Percentiles rank a stretch among this genome's conserved stretches.
phyloP scores from a whole-genome alignment of 2,888 invertebrate species.

The Pristionchus fissidentatus region DNA sequence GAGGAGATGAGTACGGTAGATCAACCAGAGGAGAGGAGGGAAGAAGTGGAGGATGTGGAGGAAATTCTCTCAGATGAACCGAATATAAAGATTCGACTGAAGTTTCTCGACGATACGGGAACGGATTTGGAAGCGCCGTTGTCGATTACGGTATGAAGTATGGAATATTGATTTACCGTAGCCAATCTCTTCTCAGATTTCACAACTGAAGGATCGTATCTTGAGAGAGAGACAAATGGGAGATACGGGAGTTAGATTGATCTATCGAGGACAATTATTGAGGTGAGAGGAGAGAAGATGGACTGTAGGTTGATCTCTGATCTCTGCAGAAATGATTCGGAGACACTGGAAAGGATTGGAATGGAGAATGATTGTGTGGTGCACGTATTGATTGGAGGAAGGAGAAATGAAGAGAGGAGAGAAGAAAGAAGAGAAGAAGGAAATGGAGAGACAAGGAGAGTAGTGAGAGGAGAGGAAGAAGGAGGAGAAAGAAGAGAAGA shows the following conservation, averaged over 20 bases:
- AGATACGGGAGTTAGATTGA: background rate
- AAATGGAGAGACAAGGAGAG: background rate
- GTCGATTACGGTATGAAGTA: background rate
- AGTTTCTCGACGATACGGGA: conserved; percentile 45
- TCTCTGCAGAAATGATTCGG: conserved; percentile 13
- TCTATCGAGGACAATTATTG: conserved; percentile 38
- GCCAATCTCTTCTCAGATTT: background rate
- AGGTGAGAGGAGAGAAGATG: background rate
- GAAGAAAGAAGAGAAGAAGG: conserved; percentile 21
- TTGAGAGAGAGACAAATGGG: background rate
- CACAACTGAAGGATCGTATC: background rate
- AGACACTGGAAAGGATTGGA: conserved; percentile 9
- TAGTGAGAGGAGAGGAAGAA: background rate
- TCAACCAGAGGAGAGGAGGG: background rate
- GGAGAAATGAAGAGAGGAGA: conserved; percentile 18
- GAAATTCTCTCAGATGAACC: background rate
- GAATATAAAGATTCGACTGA: conserved; percentile 12
- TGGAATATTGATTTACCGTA: background rate
- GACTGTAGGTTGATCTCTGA: background rate
- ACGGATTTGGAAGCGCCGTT: conserved; percentile 3
- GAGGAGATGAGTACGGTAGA: background rate
- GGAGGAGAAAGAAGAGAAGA: conserved; percentile 28
- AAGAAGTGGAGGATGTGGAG: background rate
- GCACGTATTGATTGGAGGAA: conserved; percentile 42
- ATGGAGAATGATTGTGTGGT: conserved; percentile 41